Percentiles rank a stretch among this genome's conserved stretches.
Conservation (phyloP, 2,888 invertebrate species). For the Leptothorax acervorum region DNA sequence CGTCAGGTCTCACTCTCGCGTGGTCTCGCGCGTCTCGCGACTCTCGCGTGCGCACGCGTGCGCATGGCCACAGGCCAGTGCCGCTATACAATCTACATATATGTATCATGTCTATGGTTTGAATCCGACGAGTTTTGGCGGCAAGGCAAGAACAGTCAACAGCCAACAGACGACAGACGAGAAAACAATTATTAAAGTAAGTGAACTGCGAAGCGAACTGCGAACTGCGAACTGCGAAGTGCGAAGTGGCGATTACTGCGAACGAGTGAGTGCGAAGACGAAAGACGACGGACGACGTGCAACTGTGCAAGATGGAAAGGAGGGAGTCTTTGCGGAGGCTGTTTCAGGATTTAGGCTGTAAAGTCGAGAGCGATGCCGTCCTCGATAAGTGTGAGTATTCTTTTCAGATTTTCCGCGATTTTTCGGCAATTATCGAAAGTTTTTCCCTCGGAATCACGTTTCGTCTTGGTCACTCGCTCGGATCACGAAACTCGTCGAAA, state of each 20-base stretch:
- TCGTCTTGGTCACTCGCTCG: background rate
- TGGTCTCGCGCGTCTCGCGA: too few species aligned
- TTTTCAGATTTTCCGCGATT: background rate
- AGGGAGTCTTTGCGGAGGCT: constrained; percentile 75
- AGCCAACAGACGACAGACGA: constrained; percentile 9
- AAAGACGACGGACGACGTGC: too few species aligned
- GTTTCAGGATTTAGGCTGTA: constrained; percentile 77
- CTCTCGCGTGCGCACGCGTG: too few species aligned
- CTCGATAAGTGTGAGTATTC: constrained; percentile 81
- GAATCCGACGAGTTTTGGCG: constrained; percentile 77
- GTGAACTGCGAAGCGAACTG: background rate
- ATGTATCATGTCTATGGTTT: background rate
- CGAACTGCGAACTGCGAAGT: background rate
- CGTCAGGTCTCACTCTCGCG: too few species aligned
- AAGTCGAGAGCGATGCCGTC: constrained; percentile 69
- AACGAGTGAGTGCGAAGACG: too few species aligned
- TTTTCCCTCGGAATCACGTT: background rate
- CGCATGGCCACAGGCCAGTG: too few species aligned
- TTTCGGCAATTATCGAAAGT: background rate
- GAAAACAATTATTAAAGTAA: too few species aligned
- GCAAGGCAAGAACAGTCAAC: constrained; percentile 66
- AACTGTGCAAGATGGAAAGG: constrained; percentile 77
- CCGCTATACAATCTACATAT: background rate
- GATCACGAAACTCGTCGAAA: background rate
- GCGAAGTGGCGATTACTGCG: too few species aligned